Evolutionary conservation across 2,797 vertebrate species (phyloP).

Genomic region (Microctenopoma steveboyesi): DNA sequence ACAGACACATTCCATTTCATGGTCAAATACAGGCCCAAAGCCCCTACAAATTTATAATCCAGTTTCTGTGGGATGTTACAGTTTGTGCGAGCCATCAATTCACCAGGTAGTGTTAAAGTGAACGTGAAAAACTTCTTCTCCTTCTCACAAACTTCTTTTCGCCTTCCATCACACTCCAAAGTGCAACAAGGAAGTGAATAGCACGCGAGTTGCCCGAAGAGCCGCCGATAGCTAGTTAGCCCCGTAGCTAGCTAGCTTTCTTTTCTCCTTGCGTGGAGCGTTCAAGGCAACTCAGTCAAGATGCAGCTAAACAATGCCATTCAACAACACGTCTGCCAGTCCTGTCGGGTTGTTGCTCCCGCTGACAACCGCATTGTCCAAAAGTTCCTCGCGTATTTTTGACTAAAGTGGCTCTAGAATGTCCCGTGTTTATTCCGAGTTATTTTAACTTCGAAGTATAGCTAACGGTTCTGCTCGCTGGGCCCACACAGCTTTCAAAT

Average conservation of each 20-base stretch:
- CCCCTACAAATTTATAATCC: slow-evolving; percentile 25
- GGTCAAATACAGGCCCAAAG: slow-evolving; percentile 56
- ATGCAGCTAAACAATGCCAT: slow-evolving; percentile 62
- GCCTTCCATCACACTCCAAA: slow-evolving; percentile 72
- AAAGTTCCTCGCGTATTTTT: neutral
- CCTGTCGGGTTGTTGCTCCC: neutral
- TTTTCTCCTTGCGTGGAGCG: slow-evolving; percentile 72
- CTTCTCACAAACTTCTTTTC: slow-evolving; percentile 76
- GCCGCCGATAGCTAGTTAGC: slow-evolving; percentile 46
- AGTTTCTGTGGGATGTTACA: slow-evolving; percentile 17
- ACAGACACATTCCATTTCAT: slow-evolving; percentile 67
- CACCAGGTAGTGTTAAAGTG: slow-evolving; percentile 28
- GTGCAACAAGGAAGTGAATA: slow-evolving; percentile 83
- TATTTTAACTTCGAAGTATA: slow-evolving; percentile 62
- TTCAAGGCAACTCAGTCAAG: slow-evolving; percentile 70
- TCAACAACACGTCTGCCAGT: slow-evolving; percentile 30
- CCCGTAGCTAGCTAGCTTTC: slow-evolving; percentile 61
- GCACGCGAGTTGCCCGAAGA: slow-evolving; percentile 65
- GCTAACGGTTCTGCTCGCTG: slow-evolving; percentile 59
- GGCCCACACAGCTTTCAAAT: slow-evolving; percentile 76
- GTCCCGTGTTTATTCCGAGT: slow-evolving; percentile 35
- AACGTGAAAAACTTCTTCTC: slow-evolving; percentile 29
- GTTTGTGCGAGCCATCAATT: slow-evolving; percentile 33
- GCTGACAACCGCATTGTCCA: neutral
- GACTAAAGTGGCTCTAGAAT: slow-evolving; percentile 6